phyloP scores from a whole-genome alignment of 1,140 invertebrate genomes.

The Leptopilina clavipes region DNA sequence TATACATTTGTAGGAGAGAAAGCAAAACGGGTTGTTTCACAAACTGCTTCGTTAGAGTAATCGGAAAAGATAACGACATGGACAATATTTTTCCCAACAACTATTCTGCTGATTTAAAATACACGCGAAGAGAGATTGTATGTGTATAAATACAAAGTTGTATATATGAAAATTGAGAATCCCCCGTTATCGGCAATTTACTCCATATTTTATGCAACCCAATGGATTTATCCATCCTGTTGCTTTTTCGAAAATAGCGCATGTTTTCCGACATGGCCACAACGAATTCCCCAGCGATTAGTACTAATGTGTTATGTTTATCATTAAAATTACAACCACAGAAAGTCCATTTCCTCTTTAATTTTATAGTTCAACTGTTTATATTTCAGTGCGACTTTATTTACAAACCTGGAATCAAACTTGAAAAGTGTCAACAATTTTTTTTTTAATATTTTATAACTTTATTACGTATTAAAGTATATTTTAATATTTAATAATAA shows the following conservation, averaged over 20 bases:
- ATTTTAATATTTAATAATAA: too few species aligned
- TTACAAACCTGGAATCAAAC: too few species aligned
- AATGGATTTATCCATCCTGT: background rate
- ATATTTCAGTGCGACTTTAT: too few species aligned
- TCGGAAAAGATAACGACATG: conserved; percentile 3
- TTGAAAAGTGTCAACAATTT: too few species aligned
- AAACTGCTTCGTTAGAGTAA: conserved; percentile 22
- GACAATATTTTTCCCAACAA: conserved; percentile 8
- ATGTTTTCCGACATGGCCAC: background rate
- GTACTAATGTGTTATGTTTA: too few species aligned
- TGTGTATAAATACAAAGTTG: background rate
- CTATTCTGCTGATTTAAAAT: background rate
- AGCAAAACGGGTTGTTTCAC: conserved; percentile 10
- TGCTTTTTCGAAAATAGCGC: background rate
- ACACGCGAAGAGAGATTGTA: too few species aligned
- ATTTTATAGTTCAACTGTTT: too few species aligned
- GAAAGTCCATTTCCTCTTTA: too few species aligned
- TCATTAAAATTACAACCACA: too few species aligned
- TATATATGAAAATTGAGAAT: conserved; percentile 5
- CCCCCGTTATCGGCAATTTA: conserved; percentile 8
- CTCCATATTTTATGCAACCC: conserved; percentile 15
- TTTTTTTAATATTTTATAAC: too few species aligned
- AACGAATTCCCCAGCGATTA: too few species aligned
- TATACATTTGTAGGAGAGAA: background rate
- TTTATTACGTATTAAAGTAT: too few species aligned